Conservation (phyloP, 2,888 invertebrate species). For the Bellardia bayeri region DNA sequence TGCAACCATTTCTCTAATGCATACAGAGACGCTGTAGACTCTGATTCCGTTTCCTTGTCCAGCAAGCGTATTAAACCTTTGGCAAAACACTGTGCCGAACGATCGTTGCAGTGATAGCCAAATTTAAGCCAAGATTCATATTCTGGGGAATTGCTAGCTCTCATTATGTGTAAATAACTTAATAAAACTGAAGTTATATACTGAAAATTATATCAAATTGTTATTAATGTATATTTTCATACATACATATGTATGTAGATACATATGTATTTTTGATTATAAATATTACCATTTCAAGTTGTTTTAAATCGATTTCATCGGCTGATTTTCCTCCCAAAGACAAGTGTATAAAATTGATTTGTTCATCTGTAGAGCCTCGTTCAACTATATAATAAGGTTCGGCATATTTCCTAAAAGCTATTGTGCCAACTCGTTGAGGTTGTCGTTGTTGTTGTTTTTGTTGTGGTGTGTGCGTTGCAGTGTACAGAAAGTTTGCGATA, state of each 20-base stretch:
- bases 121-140: conserved; percentile 87
- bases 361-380: conserved; percentile 88
- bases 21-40: conserved; percentile 75
- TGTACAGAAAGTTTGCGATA: conserved; percentile 88
- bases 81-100: conserved; percentile 86
- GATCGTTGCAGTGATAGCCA: conserved; percentile 86
- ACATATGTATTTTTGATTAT: background rate
- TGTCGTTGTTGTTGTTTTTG: conserved; percentile 77
- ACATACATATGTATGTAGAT: background rate
- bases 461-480: conserved; percentile 74
- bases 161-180: conserved; percentile 89
- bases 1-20: conserved; percentile 84
- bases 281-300: conserved; percentile 78
- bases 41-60: conserved; percentile 76
- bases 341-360: conserved; percentile 82
- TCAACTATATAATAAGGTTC: conserved; percentile 89
- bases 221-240: background rate
- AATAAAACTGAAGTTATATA: conserved; percentile 91
- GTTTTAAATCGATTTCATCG: conserved; percentile 77
- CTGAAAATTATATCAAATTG: conserved; percentile 81
- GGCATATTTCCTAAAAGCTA: conserved; percentile 87
- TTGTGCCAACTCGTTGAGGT: conserved; percentile 77
- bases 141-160: conserved; percentile 85
- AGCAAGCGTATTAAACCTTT: conserved; percentile 85
- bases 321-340: conserved; percentile 75